A percentile compares a stretch with the other conserved stretches of the same genome.
Evolutionary conservation across 2,113 vertebrate genomes (phyloP).

Genomic region (Neodontobutis hainanensis): DNA sequence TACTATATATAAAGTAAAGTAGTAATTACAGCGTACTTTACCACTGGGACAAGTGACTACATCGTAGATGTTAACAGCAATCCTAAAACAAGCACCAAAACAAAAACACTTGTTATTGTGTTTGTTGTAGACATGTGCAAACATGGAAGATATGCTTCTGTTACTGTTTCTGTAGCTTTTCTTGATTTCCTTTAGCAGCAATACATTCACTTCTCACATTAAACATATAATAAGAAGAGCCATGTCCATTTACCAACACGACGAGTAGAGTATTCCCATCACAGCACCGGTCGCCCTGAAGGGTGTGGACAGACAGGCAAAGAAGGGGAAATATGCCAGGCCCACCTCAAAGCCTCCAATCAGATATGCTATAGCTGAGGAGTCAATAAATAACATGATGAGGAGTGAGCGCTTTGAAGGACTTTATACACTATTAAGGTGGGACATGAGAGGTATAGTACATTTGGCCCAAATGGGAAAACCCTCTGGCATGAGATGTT

Average conservation of each 20-base stretch:
- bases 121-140: no score
- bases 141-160: no score
- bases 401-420: neutral
- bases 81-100: slow-evolving; percentile 62
- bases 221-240: neutral
- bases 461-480: slow-evolving; percentile 85
- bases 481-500: slow-evolving; percentile 73
- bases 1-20: no score
- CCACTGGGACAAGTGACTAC: slow-evolving; percentile 70
- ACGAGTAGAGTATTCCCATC: slow-evolving; percentile 85
- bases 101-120: neutral
- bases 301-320: slow-evolving; percentile 86
- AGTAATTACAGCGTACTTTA: slow-evolving; percentile 52
- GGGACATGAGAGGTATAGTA: slow-evolving; percentile 47
- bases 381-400: neutral
- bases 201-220: neutral
- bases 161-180: no score
- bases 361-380: slow-evolving; percentile 82
- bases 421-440: neutral
- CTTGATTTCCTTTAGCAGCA: neutral
- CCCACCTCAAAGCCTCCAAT: slow-evolving; percentile 86
- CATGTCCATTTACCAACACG: slow-evolving; percentile 78
- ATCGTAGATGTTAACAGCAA: slow-evolving; percentile 69
- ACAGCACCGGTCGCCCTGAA: slow-evolving; percentile 74
- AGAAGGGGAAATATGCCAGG: slow-evolving; percentile 87